Percentiles rank a stretch among this genome's conserved stretches.
Evolutionary conservation across 2,888 invertebrate genomes (phyloP).

Genomic region (Scaptomyza flava): DNA sequence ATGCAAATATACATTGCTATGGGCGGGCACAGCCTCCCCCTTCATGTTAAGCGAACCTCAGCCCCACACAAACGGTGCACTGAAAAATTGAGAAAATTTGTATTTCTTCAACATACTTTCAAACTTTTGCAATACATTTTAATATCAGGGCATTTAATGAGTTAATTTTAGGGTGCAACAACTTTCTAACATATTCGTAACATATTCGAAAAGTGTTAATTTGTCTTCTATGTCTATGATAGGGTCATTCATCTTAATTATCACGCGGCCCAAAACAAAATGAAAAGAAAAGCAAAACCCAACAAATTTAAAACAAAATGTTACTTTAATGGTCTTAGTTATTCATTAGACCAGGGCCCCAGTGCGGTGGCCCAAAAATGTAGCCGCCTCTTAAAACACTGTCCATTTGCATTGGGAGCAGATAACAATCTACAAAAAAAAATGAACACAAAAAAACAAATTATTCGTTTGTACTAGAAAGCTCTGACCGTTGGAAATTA

Average conservation of each 20-base stretch:
- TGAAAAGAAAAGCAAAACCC: slow-evolving; percentile 35
- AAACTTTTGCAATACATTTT: background rate
- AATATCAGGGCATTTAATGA: slow-evolving; percentile 2
- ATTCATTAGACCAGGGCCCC: slow-evolving; percentile 65
- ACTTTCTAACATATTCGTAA: slow-evolving; percentile 62
- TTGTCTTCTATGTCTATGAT: background rate
- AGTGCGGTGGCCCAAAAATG: slow-evolving; percentile 32
- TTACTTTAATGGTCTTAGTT: slow-evolving; percentile 57
- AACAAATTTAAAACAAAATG: slow-evolving; percentile 59
- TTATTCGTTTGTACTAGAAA: slow-evolving; percentile 54
- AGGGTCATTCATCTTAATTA: slow-evolving; percentile 80
- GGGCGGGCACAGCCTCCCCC: slow-evolving; percentile 25
- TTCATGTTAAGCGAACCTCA: slow-evolving; percentile 21
- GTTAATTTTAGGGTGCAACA: slow-evolving; percentile 72
- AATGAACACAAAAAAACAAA: background rate
- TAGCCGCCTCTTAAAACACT: slow-evolving; percentile 59
- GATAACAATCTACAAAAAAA: slow-evolving; percentile 41
- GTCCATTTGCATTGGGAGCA: slow-evolving; percentile 74
- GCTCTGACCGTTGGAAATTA: slow-evolving; percentile 55
- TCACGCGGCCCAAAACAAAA: slow-evolving; percentile 56
- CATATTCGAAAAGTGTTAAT: too few species aligned
- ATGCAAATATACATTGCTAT: slow-evolving; percentile 52
- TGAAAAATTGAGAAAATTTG: background rate
- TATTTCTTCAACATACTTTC: background rate
- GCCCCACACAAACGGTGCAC: background rate